These are phyloP conservation scores for Danio rerio DNA, from an alignment of 2,113 vertebrate genomes.

Conservation along the genomic window GRCz12tu NC_133177.1:18911501-18912000, in stretches of 20 bases:
- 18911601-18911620: constrained; percentile 1
- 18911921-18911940: no score
- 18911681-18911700: constrained; percentile 12
- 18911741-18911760: neutral
- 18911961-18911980: neutral
- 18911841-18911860: neutral
- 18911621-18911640: neutral
- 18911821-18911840: neutral
- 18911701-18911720: neutral
- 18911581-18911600: constrained; percentile 23
- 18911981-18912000: neutral
- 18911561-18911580: neutral
- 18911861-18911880: neutral
- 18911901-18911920: neutral
- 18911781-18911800: neutral
- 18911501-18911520: constrained; percentile 8
- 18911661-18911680: constrained; percentile 21
- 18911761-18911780: constrained; percentile 11
- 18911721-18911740: neutral
- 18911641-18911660: constrained; percentile 39
- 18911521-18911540: neutral
- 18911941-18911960: neutral
- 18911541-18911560: neutral
- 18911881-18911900: neutral
- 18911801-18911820: neutral